phyloP scores from a whole-genome alignment of 1,140 invertebrate genomes.

The Diorhabda carinulata region DNA sequence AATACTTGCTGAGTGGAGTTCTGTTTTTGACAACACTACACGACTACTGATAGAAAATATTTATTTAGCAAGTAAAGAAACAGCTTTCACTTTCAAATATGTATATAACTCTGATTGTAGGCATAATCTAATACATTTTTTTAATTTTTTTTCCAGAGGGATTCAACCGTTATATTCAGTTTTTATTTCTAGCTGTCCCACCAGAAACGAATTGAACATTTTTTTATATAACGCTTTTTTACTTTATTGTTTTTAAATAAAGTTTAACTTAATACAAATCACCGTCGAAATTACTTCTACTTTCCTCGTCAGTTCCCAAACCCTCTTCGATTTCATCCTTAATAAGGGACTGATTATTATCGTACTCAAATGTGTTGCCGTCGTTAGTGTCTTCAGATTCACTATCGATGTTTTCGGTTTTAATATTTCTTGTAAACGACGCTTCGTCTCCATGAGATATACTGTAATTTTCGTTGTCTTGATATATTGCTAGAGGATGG shows the following conservation, averaged over 20 bases:
- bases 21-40: conserved; percentile 11
- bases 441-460: conserved; percentile 3
- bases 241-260: not conserved
- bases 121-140: too few species aligned
- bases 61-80: too few species aligned
- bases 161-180: conserved; percentile 66
- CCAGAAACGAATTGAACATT: conserved; percentile 41
- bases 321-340: not conserved
- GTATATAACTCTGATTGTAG: too few species aligned
- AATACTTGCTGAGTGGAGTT: not conserved
- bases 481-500: conserved; percentile 35
- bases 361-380: not conserved
- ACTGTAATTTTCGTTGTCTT: not conserved
- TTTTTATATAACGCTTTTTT: conserved; percentile 2
- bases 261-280: conserved; percentile 4
- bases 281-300: not conserved
- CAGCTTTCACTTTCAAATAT: too few species aligned
- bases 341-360: not conserved
- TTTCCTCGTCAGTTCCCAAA: not conserved
- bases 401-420: not conserved
- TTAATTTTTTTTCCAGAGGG: conserved; percentile 57
- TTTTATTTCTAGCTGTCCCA: conserved; percentile 69
- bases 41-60: too few species aligned
- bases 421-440: not conserved
- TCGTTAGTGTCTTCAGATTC: conserved; percentile 4